Percentiles rank a stretch among this genome's conserved stretches.
These are phyloP conservation scores for Calliopsis andreniformis DNA, from an alignment of 1,140 invertebrate species.

Conservation along the genomic window DNA sequence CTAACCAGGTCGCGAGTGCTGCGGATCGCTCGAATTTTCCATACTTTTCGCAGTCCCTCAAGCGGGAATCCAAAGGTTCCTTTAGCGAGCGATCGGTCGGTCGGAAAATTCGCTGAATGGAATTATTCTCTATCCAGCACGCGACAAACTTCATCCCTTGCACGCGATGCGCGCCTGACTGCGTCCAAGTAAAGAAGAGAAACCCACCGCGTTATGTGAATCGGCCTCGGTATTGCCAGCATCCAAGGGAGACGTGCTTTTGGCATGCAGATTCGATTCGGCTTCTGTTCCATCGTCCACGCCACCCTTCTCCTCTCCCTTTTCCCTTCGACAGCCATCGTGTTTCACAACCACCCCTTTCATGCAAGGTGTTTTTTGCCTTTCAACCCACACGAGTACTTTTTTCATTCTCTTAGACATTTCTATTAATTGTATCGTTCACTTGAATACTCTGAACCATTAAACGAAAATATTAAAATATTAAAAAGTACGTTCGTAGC, in stretches of 20 bases:
- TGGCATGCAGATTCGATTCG: slow-evolving; percentile 69
- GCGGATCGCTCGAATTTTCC: not conserved
- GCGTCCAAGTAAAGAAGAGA: slow-evolving; percentile 60
- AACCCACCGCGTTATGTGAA: slow-evolving; percentile 33
- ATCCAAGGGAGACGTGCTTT: slow-evolving; percentile 64
- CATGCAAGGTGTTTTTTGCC: slow-evolving; percentile 51
- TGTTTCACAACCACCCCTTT: slow-evolving; percentile 23
- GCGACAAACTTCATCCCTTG: slow-evolving; percentile 62
- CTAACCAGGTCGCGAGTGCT: not conserved
- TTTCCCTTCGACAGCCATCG: slow-evolving; percentile 3
- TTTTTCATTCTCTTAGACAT: too few relatives aligned
- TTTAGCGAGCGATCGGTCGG: slow-evolving; percentile 36
- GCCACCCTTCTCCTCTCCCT: slow-evolving; percentile 2
- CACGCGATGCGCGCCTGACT: slow-evolving; percentile 57
- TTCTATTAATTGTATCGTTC: too few relatives aligned
- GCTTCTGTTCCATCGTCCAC: slow-evolving; percentile 52
- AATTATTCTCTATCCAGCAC: slow-evolving; percentile 61
- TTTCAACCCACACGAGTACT: too few relatives aligned
- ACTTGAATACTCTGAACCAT: too few relatives aligned
- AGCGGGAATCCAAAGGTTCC: not conserved
- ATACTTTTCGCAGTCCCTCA: slow-evolving; percentile 3
- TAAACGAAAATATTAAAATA: too few relatives aligned
- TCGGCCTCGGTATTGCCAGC: slow-evolving; percentile 30
- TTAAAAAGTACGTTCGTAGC: too few relatives aligned
- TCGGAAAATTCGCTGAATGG: slow-evolving; percentile 65